Base-by-base conservation (phyloP, 1,140 invertebrate genomes). In the Macrostomum lignano region DNA sequence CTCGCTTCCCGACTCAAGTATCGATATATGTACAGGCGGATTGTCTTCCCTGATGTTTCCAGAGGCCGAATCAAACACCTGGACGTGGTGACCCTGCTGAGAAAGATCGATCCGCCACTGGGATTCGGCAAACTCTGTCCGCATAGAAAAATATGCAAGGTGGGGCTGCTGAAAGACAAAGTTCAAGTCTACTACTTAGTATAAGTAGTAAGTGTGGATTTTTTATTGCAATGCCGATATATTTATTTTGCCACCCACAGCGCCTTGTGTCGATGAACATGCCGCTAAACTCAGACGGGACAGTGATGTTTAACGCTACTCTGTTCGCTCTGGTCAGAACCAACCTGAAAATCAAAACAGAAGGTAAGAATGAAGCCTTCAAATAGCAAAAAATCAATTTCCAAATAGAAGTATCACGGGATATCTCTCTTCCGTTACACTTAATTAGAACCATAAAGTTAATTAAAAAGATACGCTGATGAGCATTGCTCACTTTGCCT, bases 251-350 rank as follows among this genome's bases (percentile, higher is more conserved):
- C 7, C 7, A 43, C 51, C 53, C 63, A 10, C 52, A 76, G 70
- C 67, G 82, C 42, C 64, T 98, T 15, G 91, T 98, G 7, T 88
- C 84, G 3, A 98, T 98, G 91, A 98, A 98, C 51, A 98, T 98
- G 91, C 91, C 91, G 1, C 61, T 98, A 23, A 98, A 98, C 48
- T 86, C 78, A 39, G 91, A 98, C 57, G 91, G 91, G 10, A 98
- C 91, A 0, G 91, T 98, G 1, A 69, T 91, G 44, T 98, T 98
- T 55, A 98, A 98, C 58, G 88, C 91, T 0, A 98, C 91, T 0
- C 61, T 98, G 10, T 98, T 98, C 59, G 91, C 91, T 17, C 73
- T 98, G 15, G 88, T 98, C 1, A 64, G 91, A 37, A 98, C 91
- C 0, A 93, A 88, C 19, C 62, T 98, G 21, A 71, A 74, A 44